Conservation (phyloP, 1,140 invertebrate genomes). For the Drosophila tani region DNA sequence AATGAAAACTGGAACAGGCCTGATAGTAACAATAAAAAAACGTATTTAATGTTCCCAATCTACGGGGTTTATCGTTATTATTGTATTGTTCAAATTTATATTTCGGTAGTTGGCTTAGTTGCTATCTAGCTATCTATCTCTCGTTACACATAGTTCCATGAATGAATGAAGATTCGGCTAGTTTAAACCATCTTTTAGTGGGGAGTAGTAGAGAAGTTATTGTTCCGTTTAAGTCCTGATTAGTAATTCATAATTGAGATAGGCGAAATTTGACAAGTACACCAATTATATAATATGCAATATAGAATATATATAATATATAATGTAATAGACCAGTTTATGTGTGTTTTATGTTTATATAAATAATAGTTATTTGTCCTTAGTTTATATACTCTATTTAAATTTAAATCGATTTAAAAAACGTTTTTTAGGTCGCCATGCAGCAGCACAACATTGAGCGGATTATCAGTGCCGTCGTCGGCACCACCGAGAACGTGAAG, state of each 20-base stretch:
- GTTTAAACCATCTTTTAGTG: not conserved
- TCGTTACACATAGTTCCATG: not conserved
- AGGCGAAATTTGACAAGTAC: conserved; percentile 5
- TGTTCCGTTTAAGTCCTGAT: conserved; percentile 15
- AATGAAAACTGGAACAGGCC: too few species aligned
- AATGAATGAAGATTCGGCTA: conserved; percentile 7
- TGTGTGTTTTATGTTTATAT: not conserved
- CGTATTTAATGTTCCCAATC: not conserved
- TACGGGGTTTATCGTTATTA: conserved; percentile 10
- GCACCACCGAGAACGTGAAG: conserved; percentile 97
- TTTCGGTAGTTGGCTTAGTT: conserved; percentile 2
- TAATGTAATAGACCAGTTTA: conserved; percentile 16
- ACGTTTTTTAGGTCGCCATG: conserved; percentile 87
- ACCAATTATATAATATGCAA: not conserved
- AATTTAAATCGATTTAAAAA: not conserved
- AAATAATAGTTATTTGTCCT: conserved; percentile 2
- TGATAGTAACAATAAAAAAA: too few species aligned
- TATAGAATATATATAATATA: not conserved
- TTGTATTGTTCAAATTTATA: conserved; percentile 19
- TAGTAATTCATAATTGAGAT: conserved; percentile 8
- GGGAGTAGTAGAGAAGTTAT: conserved; percentile 13
- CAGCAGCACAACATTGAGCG: conserved; percentile 97
- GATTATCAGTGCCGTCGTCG: conserved; percentile 94
- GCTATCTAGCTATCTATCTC: conserved; percentile 15
- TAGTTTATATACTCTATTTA: not conserved